These are phyloP conservation scores for Clinocottus analis DNA, from an alignment of 2,113 vertebrate species.

Conservation along the genomic window DNA sequence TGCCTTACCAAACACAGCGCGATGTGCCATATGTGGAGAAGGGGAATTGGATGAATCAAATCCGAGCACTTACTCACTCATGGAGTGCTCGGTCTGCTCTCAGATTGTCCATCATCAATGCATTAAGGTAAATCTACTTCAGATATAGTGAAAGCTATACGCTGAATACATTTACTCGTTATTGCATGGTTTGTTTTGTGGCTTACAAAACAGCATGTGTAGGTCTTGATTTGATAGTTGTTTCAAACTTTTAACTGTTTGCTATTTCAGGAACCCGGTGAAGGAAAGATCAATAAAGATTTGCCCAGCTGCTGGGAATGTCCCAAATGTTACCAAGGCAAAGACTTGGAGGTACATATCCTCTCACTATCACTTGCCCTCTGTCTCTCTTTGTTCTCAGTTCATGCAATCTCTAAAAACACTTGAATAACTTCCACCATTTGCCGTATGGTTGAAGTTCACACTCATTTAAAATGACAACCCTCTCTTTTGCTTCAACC, in stretches of 20 bases:
- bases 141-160: not conserved
- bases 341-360: constrained; percentile 81
- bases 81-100: constrained; percentile 97
- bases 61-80: constrained; percentile 91
- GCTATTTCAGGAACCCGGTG: constrained; percentile 88
- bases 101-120: constrained; percentile 95
- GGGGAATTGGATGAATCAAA: constrained; percentile 89
- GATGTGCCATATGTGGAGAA: constrained; percentile 93
- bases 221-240: constrained; percentile 1
- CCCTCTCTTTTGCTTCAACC: not conserved
- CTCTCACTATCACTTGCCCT: not conserved
- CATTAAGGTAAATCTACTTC: constrained; percentile 85
- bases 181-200: constrained; percentile 8
- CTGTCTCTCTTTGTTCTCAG: not conserved
- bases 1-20: constrained; percentile 93
- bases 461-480: not conserved
- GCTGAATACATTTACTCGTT: not conserved
- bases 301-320: constrained; percentile 98
- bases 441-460: not conserved
- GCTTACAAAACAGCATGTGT: not conserved
- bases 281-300: constrained; percentile 93
- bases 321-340: constrained; percentile 93
- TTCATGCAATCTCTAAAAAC: not conserved
- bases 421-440: not conserved
- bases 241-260: not conserved